phyloP scores from a whole-genome alignment of 2,888 invertebrate genomes.

The Hyalella azteca region DNA sequence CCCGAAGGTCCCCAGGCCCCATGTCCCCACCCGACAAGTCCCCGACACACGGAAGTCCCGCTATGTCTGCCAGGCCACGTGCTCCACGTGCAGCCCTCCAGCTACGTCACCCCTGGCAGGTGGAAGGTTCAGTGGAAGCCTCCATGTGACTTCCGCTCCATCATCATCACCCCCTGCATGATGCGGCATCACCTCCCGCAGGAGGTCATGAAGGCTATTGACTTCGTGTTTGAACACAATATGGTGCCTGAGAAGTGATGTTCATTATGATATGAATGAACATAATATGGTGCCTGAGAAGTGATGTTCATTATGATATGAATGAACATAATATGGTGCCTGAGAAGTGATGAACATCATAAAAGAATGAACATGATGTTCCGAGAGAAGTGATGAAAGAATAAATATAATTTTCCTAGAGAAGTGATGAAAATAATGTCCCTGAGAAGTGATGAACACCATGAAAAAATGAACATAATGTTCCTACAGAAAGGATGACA shows the following conservation, averaged over 20 bases:
- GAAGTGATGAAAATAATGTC: slow-evolving; percentile 33
- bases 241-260: slow-evolving; percentile 8
- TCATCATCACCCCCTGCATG: slow-evolving; percentile 55
- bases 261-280: too few species aligned
- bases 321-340: slow-evolving; percentile 36
- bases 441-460: not conserved
- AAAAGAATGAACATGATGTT: slow-evolving; percentile 31
- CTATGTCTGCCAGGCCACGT: slow-evolving; percentile 51
- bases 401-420: too few species aligned
- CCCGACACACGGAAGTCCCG: slow-evolving; percentile 51
- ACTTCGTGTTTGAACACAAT: slow-evolving; percentile 40
- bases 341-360: not conserved
- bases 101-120: slow-evolving; percentile 20
- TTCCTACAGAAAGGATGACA: too few species aligned
- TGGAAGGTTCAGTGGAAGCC: slow-evolving; percentile 54
- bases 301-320: too few species aligned
- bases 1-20: not conserved
- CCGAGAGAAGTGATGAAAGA: too few species aligned
- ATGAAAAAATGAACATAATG: too few species aligned
- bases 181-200: slow-evolving; percentile 56
- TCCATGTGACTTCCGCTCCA: slow-evolving; percentile 43
- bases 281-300: slow-evolving; percentile 30
- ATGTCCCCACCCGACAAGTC: not conserved
- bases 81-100: slow-evolving; percentile 45
- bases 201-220: slow-evolving; percentile 46